Evolutionary conservation across 2,888 invertebrate genomes (phyloP).

Genomic region (Ormyrus rosae): DNA sequence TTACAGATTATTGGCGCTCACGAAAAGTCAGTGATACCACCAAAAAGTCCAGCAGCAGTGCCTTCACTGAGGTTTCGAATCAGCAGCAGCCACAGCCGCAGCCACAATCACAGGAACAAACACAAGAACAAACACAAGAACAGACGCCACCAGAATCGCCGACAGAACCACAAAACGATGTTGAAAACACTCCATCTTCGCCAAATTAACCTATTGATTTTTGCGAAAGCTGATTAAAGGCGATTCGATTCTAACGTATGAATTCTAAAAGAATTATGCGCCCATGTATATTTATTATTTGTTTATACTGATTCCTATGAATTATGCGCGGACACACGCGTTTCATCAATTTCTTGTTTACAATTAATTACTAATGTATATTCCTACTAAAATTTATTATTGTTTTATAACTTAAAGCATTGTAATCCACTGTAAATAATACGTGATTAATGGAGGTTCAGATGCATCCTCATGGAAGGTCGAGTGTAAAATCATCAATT

Average conservation of each 20-base stretch:
- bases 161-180: not conserved
- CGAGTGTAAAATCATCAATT: too few relatives aligned
- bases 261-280: too few relatives aligned
- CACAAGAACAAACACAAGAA: not conserved
- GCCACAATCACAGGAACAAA: not conserved
- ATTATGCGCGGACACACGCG: too few relatives aligned
- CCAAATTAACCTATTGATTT: constrained; percentile 19
- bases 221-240: too few relatives aligned
- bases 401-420: too few relatives aligned
- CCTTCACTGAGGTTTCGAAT: constrained; percentile 26
- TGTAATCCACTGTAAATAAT: constrained; percentile 65
- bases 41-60: constrained; percentile 61
- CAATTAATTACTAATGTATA: too few relatives aligned
- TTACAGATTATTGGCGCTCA: constrained; percentile 72
- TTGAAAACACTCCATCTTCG: constrained; percentile 5
- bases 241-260: too few relatives aligned
- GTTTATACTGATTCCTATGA: too few relatives aligned
- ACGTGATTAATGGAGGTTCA: constrained; percentile 68
- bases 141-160: not conserved
- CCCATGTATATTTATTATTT: too few relatives aligned
- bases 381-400: too few relatives aligned
- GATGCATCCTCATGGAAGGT: constrained; percentile 58
- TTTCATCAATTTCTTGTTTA: too few relatives aligned
- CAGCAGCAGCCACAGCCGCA: constrained; percentile 12
- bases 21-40: constrained; percentile 67